These are phyloP conservation scores for Coilia nasus DNA, from an alignment of 2,797 vertebrate species.

Conservation along the genomic window DNA sequence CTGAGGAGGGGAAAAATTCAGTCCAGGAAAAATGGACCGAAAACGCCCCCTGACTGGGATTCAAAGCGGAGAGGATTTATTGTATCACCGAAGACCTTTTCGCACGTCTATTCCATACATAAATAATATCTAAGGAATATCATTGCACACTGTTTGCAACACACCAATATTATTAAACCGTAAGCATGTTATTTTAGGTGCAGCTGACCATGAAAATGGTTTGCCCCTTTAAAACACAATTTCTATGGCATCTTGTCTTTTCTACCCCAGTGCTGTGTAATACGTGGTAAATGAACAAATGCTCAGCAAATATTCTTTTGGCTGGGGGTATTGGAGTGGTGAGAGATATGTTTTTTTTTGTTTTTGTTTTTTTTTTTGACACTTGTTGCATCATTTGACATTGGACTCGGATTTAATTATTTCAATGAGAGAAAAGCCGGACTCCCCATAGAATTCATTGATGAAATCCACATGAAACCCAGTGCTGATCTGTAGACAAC, in stretches of 20 bases:
- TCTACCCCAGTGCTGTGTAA: neutral
- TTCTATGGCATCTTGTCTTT: neutral
- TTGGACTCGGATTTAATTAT: neutral
- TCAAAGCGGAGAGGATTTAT: neutral
- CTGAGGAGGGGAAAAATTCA: slow-evolving; percentile 74
- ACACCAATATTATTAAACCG: neutral
- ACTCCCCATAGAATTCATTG: neutral
- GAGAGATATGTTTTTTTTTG: no score
- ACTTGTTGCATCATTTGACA: neutral
- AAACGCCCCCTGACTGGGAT: slow-evolving; percentile 58
- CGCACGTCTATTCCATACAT: neutral
- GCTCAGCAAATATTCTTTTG: neutral
- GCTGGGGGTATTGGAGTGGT: no score
- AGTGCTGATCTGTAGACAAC: neutral
- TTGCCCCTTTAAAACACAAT: neutral
- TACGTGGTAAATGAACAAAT: neutral
- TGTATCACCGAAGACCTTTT: slow-evolving; percentile 42
- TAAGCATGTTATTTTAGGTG: neutral
- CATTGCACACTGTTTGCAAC: neutral
- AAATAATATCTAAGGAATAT: neutral
- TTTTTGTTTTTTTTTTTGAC: neutral
- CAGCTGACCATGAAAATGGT: neutral
- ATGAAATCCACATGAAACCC: neutral
- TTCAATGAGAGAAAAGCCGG: neutral
- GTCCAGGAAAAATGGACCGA: slow-evolving; percentile 49